Percentiles rank a stretch among this genome's conserved stretches.
Evolutionary conservation across 1,140 invertebrate species (phyloP).

Genomic region (Drosophila jambulina): DNA sequence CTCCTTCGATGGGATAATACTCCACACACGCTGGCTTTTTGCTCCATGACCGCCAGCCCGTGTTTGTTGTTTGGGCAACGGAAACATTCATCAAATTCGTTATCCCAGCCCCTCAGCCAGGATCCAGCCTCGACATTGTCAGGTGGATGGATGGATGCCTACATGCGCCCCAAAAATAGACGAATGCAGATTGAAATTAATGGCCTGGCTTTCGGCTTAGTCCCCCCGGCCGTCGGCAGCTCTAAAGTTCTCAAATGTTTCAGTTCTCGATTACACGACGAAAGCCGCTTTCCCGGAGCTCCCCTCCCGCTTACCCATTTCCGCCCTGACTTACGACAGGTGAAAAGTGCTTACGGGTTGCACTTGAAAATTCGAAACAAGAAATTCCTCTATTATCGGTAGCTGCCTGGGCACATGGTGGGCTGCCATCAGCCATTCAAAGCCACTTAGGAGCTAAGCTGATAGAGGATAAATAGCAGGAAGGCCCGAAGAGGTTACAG

Average conservation of each 20-base stretch:
- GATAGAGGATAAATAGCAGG: constrained; percentile 19
- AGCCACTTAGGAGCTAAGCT: constrained; percentile 30
- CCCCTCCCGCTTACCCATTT: constrained; percentile 8
- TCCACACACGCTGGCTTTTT: constrained; percentile 43
- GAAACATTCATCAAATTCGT: constrained; percentile 77
- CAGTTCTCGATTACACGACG: constrained; percentile 67
- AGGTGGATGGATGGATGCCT: constrained; percentile 52
- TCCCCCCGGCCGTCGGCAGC: background rate
- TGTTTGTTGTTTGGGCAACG: constrained; percentile 53
- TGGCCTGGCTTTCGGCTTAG: constrained; percentile 23
- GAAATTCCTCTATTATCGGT: constrained; percentile 11
- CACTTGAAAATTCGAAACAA: constrained; percentile 28
- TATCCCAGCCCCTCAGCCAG: constrained; percentile 31
- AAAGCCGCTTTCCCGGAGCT: constrained; percentile 49
- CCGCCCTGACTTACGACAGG: constrained; percentile 14
- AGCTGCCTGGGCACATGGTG: background rate
- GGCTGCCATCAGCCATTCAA: background rate
- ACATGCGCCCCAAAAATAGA: constrained; percentile 66
- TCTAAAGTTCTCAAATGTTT: constrained; percentile 50
- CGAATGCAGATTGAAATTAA: constrained; percentile 75
- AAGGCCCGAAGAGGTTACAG: background rate
- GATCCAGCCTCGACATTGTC: constrained; percentile 41
- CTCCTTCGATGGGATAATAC: constrained; percentile 32
- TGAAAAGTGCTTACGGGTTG: constrained; percentile 42
- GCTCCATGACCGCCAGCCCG: constrained; percentile 16